phyloP scores from a whole-genome alignment of 30 jellyfish, hydroid and myxozoan genomes.

The Aurelia aurita complex sp. Pacific region DNA sequence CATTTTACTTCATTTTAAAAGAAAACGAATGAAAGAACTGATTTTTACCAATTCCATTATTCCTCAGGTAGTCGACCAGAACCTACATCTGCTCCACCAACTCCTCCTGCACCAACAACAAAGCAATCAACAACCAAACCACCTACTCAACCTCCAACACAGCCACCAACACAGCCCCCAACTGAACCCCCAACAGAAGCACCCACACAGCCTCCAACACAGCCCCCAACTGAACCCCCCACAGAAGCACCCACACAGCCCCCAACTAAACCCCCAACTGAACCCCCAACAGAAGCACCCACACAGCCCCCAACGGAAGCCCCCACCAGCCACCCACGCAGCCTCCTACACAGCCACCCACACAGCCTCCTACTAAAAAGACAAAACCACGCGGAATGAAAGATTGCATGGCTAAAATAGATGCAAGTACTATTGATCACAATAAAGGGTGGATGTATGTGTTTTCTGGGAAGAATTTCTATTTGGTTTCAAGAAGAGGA shows the following conservation, averaged over 20 bases:
- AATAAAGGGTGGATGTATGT: constrained; percentile 47
- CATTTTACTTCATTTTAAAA: too few relatives aligned
- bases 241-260: constrained; percentile 13
- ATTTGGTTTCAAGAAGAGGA: constrained; percentile 28
- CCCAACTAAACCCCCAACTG: background rate
- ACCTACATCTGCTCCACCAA: constrained; percentile 1
- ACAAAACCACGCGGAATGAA: background rate
- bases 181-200: constrained; percentile 12
- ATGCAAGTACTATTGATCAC: constrained; percentile 40
- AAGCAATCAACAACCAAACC: background rate
- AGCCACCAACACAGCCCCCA: constrained; percentile 18
- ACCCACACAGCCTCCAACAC: background rate
- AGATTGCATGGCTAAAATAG: constrained; percentile 15
- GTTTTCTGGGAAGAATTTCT: constrained; percentile 35
- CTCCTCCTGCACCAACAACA: constrained; percentile 16
- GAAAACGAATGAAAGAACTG: background rate
- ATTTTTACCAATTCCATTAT: background rate
- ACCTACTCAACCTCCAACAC: constrained; percentile 10
- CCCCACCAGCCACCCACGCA: too few relatives aligned
- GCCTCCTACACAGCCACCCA: background rate
- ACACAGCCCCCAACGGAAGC: too few relatives aligned
- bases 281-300: too few relatives aligned
- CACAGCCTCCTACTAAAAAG: background rate
- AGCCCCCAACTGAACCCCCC: background rate
- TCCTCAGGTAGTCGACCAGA: background rate